These are phyloP conservation scores for Lophotriccus pileatus DNA, from an alignment of 2,797 vertebrate species.

Conservation along the genomic window DNA sequence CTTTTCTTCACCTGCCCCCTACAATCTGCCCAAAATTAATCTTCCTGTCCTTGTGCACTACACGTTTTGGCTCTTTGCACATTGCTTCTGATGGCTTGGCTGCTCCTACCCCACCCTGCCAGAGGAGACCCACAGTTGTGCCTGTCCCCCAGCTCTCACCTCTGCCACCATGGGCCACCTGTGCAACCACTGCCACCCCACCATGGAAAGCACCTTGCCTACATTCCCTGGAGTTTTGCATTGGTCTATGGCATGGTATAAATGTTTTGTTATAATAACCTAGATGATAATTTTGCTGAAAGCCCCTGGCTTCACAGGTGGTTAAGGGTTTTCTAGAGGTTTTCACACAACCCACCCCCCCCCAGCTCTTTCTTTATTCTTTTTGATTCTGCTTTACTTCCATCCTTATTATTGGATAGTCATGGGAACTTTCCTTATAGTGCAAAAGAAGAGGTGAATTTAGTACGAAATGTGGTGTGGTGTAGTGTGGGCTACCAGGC, in stretches of 20 bases:
- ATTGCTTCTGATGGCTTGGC: background rate
- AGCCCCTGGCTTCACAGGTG: background rate
- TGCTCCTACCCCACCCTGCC: background rate
- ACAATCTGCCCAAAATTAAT: background rate
- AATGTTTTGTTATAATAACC: background rate
- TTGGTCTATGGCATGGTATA: background rate
- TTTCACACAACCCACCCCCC: background rate
- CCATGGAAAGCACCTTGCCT: too few species aligned
- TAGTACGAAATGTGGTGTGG: background rate
- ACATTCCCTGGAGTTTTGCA: background rate
- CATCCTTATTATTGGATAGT: background rate
- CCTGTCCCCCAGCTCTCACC: accelerated
- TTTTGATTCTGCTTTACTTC: background rate
- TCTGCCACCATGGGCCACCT: background rate
- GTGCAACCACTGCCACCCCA: background rate
- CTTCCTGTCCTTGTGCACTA: background rate
- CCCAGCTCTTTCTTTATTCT: background rate
- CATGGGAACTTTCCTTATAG: background rate
- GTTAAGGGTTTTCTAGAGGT: background rate
- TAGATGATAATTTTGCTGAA: background rate
- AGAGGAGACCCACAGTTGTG: background rate
- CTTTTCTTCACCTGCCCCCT: background rate
- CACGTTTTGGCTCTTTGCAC: accelerated
- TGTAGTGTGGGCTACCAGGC: background rate
- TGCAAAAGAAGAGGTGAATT: background rate